phyloP scores from a whole-genome alignment of 2,888 invertebrate species.

The Clusia tigrina region DNA sequence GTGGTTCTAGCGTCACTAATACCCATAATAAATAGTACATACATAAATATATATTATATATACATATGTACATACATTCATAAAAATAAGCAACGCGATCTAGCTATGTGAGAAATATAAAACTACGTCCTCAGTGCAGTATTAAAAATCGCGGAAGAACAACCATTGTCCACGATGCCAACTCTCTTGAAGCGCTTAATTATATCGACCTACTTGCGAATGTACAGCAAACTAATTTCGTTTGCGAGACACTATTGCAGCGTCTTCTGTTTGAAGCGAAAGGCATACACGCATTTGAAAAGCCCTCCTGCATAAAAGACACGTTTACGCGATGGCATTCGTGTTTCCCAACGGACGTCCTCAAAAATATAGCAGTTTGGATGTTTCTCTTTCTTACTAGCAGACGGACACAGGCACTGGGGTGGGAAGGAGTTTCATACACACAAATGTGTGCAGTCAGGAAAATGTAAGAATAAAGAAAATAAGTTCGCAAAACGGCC shows the following conservation, averaged over 20 bases:
- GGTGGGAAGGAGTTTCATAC: conserved; percentile 7
- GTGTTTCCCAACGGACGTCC: too few relatives aligned
- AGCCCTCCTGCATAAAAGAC: conserved; percentile 39
- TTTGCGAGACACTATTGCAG: conserved; percentile 29
- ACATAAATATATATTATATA: neutral
- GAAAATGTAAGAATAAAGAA: conserved; percentile 24
- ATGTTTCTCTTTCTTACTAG: too few relatives aligned
- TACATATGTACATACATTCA: neutral
- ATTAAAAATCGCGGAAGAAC: conserved; percentile 27
- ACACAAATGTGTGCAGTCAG: conserved; percentile 11
- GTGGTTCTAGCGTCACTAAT: too few relatives aligned
- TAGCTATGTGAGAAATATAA: too few relatives aligned
- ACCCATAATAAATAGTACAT: neutral
- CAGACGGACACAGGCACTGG: too few relatives aligned
- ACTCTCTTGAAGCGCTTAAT: conserved; percentile 24
- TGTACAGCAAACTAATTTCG: conserved; percentile 31
- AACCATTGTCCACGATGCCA: conserved; percentile 14
- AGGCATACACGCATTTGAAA: conserved; percentile 33
- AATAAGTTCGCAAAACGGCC: conserved; percentile 35
- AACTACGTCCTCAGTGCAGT: conserved; percentile 14
- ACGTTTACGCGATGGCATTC: conserved; percentile 23
- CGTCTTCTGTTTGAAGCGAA: conserved; percentile 28
- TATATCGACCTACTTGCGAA: conserved; percentile 30
- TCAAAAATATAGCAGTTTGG: too few relatives aligned
- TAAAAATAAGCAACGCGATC: neutral